These are phyloP conservation scores for Formicarius rufipectus DNA, from an alignment of 2,113 vertebrate genomes.

Conservation along the genomic window DNA sequence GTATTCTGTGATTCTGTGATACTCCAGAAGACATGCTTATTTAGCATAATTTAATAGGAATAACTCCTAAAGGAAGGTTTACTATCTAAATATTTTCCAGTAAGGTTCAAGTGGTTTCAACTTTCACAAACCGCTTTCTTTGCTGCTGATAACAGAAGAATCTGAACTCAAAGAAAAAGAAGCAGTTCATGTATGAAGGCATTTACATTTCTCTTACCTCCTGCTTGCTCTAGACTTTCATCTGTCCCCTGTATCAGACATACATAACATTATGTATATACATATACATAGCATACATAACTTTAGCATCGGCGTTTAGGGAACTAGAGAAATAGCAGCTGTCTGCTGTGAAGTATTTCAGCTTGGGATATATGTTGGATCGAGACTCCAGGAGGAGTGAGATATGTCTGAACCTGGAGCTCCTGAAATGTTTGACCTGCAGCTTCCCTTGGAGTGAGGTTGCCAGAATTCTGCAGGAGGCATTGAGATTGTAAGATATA, in stretches of 20 bases:
- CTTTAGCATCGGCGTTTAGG: not conserved
- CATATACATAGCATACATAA: no score
- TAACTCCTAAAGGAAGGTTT: not conserved
- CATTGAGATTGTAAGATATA: not conserved
- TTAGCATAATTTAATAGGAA: not conserved
- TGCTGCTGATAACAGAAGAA: not conserved
- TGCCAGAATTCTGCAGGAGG: not conserved
- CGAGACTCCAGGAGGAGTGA: not conserved
- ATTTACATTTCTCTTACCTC: not conserved
- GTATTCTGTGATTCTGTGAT: no score
- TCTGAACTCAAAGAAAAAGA: not conserved
- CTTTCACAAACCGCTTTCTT: not conserved
- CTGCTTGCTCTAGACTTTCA: not conserved
- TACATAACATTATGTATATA: no score
- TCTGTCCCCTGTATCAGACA: not conserved
- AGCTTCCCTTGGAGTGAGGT: not conserved
- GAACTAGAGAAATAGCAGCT: not conserved
- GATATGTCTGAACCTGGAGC: not conserved
- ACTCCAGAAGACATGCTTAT: not conserved
- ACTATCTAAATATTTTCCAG: not conserved
- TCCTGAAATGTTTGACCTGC: not conserved
- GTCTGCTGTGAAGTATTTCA: not conserved
- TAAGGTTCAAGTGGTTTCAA: not conserved
- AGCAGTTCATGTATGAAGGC: not conserved
- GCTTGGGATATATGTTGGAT: accelerated